phyloP scores from a whole-genome alignment of 2,888 invertebrate species.

The Oligia strigilis region DNA sequence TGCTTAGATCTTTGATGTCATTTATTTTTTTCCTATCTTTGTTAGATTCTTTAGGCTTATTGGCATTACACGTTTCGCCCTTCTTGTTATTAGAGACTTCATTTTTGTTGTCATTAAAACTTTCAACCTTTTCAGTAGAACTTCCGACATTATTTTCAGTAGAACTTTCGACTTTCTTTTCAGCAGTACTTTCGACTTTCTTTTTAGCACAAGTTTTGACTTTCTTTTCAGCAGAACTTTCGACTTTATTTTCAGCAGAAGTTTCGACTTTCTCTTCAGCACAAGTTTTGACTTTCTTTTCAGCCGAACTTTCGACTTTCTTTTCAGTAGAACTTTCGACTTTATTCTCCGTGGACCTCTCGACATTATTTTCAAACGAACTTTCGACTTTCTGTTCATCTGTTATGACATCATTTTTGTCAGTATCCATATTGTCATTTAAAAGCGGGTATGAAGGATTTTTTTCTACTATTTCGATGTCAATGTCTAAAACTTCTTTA shows the following conservation, averaged over 20 bases:
- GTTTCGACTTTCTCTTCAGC: neutral
- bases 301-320: neutral
- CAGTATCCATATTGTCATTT: neutral
- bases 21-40: conserved; percentile 1
- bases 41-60: neutral
- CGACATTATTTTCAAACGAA: neutral
- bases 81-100: conserved; percentile 6
- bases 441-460: neutral
- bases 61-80: conserved; percentile 4
- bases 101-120: neutral
- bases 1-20: neutral
- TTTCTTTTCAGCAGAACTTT: neutral
- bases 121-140: neutral
- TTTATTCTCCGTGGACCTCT: neutral
- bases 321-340: neutral
- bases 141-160: neutral
- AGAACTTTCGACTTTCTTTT: neutral
- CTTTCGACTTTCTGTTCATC: neutral
- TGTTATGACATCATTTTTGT: conserved; percentile 5
- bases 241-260: neutral
- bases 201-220: neutral
- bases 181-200: neutral
- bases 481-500: neutral
- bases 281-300: neutral
- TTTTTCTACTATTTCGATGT: neutral